phyloP scores from a whole-genome alignment of 2,888 invertebrate genomes.

The Disparrhopalites patrizii region DNA sequence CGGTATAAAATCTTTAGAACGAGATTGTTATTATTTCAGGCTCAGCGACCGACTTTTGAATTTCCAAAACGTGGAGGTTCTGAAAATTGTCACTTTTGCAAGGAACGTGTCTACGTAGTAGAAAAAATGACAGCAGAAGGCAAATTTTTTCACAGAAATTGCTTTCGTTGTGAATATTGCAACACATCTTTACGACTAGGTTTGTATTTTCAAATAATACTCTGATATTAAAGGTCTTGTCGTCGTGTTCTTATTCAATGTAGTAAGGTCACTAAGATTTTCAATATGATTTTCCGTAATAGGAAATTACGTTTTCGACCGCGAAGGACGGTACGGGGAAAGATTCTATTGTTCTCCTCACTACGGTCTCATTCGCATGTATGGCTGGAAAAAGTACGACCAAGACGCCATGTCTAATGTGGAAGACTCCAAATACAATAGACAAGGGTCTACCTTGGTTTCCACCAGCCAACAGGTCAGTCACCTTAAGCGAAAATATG shows the following conservation, averaged over 20 bases:
- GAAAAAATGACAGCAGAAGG: conserved; percentile 87
- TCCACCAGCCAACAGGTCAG: conserved; percentile 42
- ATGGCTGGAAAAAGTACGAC: conserved; percentile 48
- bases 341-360: conserved; percentile 64
- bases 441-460: conserved; percentile 7
- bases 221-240: background rate
- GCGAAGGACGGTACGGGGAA: conserved; percentile 63
- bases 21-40: conserved; percentile 8
- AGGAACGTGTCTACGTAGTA: conserved; percentile 87
- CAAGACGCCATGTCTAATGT: conserved; percentile 22
- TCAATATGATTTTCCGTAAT: conserved; percentile 32
- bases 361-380: conserved; percentile 40
- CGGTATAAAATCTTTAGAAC: background rate
- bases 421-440: background rate
- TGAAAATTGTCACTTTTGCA: conserved; percentile 81
- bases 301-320: conserved; percentile 68
- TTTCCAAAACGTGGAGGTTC: conserved; percentile 65
- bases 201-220: conserved; percentile 45
- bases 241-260: background rate
- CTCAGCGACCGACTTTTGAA: conserved; percentile 40
- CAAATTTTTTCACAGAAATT: conserved; percentile 83
- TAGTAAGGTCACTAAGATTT: background rate
- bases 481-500: conserved; percentile 24
- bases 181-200: conserved; percentile 76
- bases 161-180: conserved; percentile 92